Conservation (phyloP, 2,797 vertebrate genomes). For the Hoplostethus atlanticus region DNA sequence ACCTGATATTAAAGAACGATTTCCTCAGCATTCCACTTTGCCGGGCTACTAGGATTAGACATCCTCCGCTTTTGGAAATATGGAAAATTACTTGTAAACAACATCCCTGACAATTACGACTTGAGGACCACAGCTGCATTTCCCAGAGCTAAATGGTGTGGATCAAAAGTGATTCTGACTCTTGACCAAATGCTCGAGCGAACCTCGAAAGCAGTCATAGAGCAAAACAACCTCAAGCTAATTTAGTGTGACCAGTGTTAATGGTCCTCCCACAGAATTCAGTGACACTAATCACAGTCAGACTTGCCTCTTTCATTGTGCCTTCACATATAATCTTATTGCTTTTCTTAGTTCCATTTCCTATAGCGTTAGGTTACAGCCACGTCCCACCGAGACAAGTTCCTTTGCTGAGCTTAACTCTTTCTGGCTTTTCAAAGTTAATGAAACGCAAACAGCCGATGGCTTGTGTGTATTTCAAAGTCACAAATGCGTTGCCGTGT, state of each 20-base stretch:
- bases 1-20: not conserved
- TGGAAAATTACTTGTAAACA: not conserved
- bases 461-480: constrained; percentile 46
- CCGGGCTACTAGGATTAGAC: not conserved
- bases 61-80: constrained; percentile 10
- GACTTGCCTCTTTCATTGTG: constrained; percentile 60
- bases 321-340: constrained; percentile 52
- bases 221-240: constrained; percentile 4
- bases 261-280: constrained; percentile 19
- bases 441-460: constrained; percentile 78
- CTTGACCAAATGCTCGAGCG: constrained; percentile 2
- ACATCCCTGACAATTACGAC: not conserved
- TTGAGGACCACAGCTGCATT: not conserved
- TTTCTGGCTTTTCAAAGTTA: constrained; percentile 50
- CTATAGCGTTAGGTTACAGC: constrained; percentile 64
- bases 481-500: constrained; percentile 58
- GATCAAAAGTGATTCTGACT: constrained; percentile 5
- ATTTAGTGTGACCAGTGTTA: not conserved
- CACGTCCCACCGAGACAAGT: constrained; percentile 54
- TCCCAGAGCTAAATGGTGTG: not conserved
- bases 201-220: not conserved
- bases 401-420: constrained; percentile 46
- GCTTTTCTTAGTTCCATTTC: constrained; percentile 65
- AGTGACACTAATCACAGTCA: constrained; percentile 37
- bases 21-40: constrained; percentile 5